Conservation (phyloP, 1,140 invertebrate genomes). For the Camponotus floridanus region DNA sequence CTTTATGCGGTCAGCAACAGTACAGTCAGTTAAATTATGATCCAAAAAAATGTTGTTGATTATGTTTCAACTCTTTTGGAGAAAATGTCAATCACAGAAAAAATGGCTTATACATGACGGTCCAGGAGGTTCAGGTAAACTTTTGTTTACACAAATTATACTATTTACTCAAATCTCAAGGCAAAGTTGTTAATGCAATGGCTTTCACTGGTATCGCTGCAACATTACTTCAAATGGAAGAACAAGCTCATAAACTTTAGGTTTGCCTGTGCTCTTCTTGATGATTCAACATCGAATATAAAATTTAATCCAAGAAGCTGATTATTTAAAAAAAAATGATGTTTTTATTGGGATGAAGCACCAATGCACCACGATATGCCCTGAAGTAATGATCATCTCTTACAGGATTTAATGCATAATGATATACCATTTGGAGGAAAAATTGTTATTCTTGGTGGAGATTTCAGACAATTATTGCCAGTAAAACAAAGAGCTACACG, state of each 20-base stretch:
- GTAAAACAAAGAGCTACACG: background rate
- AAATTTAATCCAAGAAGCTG: slow-evolving; percentile 16
- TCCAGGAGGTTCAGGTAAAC: slow-evolving; percentile 5
- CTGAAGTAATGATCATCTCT: background rate
- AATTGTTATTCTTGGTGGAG: background rate
- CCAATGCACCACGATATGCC: background rate
- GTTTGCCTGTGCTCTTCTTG: background rate
- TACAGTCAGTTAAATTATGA: background rate
- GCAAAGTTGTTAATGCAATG: background rate
- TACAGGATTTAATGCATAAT: slow-evolving; percentile 13
- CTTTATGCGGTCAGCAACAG: background rate
- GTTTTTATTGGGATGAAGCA: background rate
- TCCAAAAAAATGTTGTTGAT: slow-evolving; percentile 11
- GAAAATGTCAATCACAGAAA: background rate
- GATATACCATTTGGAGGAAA: slow-evolving; percentile 1
- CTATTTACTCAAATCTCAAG: slow-evolving; percentile 8
- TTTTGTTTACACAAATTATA: slow-evolving; percentile 3
- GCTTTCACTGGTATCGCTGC: slow-evolving; percentile 6
- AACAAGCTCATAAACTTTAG: background rate
- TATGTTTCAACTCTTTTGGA: background rate
- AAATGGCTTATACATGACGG: slow-evolving; percentile 18
- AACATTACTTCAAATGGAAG: slow-evolving; percentile 3
- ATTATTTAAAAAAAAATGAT: background rate
- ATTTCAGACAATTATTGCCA: slow-evolving; percentile 31
- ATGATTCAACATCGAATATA: background rate